Conservation (phyloP, 2,888 invertebrate genomes). For the Acronicta leporina region DNA sequence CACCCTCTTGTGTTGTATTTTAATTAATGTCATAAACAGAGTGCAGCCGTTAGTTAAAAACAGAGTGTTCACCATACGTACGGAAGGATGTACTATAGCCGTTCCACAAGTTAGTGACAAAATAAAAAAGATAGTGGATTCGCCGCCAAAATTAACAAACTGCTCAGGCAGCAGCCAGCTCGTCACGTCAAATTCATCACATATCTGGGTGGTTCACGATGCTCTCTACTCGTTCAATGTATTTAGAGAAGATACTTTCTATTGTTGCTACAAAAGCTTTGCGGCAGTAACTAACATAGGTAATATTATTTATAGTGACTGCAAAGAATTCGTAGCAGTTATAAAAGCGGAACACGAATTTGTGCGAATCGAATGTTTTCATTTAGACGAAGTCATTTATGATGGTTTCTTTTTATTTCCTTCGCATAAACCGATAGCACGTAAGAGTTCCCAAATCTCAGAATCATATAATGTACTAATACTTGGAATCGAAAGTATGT, state of each 20-base stretch:
- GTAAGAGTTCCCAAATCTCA: slow-evolving; percentile 2
- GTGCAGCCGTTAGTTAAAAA: slow-evolving; percentile 10
- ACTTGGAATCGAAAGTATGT: slow-evolving; percentile 95
- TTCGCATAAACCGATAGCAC: slow-evolving; percentile 6
- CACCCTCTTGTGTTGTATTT: slow-evolving; percentile 20
- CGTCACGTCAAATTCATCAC: slow-evolving; percentile 56
- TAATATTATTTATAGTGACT: slow-evolving; percentile 54
- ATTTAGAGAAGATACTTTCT: slow-evolving; percentile 41
- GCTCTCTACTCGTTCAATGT: slow-evolving; percentile 44
- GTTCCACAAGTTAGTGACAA: slow-evolving; percentile 48
- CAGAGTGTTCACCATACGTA: slow-evolving; percentile 53
- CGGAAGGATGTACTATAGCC: slow-evolving; percentile 62
- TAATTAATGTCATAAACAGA: slow-evolving; percentile 15
- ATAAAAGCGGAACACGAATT: slow-evolving; percentile 57
- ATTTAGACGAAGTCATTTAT: slow-evolving; percentile 76
- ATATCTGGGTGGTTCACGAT: slow-evolving; percentile 58
- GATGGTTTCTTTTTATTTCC: slow-evolving; percentile 59
- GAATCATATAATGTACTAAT: slow-evolving; percentile 91
- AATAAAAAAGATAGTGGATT: slow-evolving; percentile 38
- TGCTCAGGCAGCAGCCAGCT: slow-evolving; percentile 49
- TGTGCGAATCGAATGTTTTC: slow-evolving; percentile 88
- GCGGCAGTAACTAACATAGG: slow-evolving; percentile 36
- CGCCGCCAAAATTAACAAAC: slow-evolving; percentile 27
- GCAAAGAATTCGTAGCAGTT: slow-evolving; percentile 52
- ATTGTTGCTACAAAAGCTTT: slow-evolving; percentile 60